A percentile compares a stretch with the other conserved stretches of the same genome.
Evolutionary conservation across 2,888 invertebrate genomes (phyloP).

Genomic region (Melanophora roralis): DNA sequence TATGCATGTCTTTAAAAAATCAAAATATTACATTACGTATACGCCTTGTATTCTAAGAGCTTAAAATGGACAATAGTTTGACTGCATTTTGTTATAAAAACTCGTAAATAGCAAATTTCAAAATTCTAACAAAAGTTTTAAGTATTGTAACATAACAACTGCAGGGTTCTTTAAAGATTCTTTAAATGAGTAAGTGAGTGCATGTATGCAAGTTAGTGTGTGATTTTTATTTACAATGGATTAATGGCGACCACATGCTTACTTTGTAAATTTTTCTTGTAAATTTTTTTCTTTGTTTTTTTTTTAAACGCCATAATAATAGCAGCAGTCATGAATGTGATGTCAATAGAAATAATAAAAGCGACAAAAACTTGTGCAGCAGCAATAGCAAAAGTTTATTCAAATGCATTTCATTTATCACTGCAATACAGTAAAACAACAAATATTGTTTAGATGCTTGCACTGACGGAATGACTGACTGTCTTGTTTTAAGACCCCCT

Average conservation of each 20-base stretch:
- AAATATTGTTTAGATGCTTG: conserved; percentile 17
- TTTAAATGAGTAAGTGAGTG: neutral
- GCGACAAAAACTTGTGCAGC: neutral
- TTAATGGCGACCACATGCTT: conserved; percentile 55
- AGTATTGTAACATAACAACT: too few relatives aligned
- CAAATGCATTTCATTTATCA: conserved; percentile 44
- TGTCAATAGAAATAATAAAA: conserved; percentile 7
- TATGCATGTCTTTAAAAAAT: too few relatives aligned
- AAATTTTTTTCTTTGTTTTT: conserved; percentile 41
- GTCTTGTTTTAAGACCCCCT: conserved; percentile 9
- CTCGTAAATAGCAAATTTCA: too few relatives aligned
- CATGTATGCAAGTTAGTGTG: neutral
- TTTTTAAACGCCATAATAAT: conserved; percentile 34
- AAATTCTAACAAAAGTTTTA: too few relatives aligned
- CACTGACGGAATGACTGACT: conserved; percentile 18
- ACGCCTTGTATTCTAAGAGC: too few relatives aligned
- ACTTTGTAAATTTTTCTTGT: conserved; percentile 31
- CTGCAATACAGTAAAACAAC: conserved; percentile 30
- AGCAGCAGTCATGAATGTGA: conserved; percentile 16
- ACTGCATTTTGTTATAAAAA: too few relatives aligned
- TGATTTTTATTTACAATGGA: conserved; percentile 45
- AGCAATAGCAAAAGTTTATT: neutral
- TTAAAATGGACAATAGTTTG: too few relatives aligned
- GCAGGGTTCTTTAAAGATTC: neutral
- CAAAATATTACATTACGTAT: too few relatives aligned